Percentiles rank a stretch among this genome's conserved stretches.
Evolutionary conservation across 2,113 vertebrate genomes (phyloP).

Genomic region (Trogon surrucura): DNA sequence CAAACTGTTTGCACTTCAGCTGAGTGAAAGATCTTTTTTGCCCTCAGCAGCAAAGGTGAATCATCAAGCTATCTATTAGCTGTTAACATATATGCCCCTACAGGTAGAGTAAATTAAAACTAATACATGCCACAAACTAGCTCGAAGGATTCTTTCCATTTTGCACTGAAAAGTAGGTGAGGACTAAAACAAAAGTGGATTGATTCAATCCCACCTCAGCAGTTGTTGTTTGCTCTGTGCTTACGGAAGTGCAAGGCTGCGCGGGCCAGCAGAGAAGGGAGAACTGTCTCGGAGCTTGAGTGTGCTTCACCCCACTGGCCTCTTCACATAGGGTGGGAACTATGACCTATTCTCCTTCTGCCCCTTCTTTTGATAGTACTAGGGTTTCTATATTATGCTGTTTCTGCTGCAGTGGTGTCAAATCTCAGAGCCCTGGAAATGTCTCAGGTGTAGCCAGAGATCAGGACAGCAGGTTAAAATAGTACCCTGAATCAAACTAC

Average conservation of each 20-base stretch:
- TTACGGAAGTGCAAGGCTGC: background rate
- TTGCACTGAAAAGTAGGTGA: background rate
- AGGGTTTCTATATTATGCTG: background rate
- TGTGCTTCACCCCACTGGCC: background rate
- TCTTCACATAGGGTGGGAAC: accelerated
- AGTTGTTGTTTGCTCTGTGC: background rate
- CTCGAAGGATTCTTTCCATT: background rate
- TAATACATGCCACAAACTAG: background rate
- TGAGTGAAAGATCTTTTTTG: background rate
- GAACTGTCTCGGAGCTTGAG: background rate
- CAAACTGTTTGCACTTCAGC: background rate
- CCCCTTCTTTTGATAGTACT: background rate
- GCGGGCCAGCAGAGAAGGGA: background rate
- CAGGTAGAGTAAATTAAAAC: conserved; percentile 17
- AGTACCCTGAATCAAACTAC: background rate
- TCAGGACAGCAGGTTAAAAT: background rate
- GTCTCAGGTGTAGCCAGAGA: background rate
- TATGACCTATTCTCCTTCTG: background rate
- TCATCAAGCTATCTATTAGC: conserved; percentile 2
- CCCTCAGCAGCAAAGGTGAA: conserved; percentile 9
- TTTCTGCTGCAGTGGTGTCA: background rate
- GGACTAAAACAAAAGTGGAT: background rate
- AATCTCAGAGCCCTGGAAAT: background rate
- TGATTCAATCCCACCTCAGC: background rate
- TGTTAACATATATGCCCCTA: conserved; percentile 7